Base-by-base conservation (phyloP, 1,140 invertebrate species). In the Drosophila pectinifera region DNA sequence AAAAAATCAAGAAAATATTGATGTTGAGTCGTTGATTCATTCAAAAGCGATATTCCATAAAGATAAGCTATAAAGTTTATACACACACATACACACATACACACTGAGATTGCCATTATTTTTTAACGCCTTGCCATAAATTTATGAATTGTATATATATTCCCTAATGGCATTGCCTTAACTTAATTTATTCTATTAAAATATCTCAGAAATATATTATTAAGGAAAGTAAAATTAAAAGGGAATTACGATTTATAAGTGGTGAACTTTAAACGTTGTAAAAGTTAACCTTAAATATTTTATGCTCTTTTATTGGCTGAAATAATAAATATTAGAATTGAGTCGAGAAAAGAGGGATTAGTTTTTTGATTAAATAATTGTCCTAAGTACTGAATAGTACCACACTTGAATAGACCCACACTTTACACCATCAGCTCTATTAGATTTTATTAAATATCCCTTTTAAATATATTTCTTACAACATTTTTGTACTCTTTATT, bases 401-500 rank as follows among this genome's bases (percentile, higher is more conserved):
- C n/a, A n/a, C 22, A 22, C n/a, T 22, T 22, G 4, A 22, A 22
- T 22, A 22, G 22, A 1, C 1, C 22, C 22, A 22, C 22, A 22
- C 22, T 22, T 4, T 22, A 22, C 22, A 22, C 6, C 10, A 20
- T n/a, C 14, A 36, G 3, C 10, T 5, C 11, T 11, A 22, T 16
- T 10, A 18, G 6, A 1, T 11, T 22, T 22, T 13, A 3, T 5
- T 13, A n/a, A 22, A n/a, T 14, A 42, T 6, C n/a, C 42, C n/a
- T 28, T 28, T 34, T 8, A 16, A 43, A 22, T 45, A 26, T 14
- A 4, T 5, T 42, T 34, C 42, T 63, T 49, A 36, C 48, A 28
- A 38, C 14, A 53, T 70, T 54, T 61, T 58, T 3, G 49, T 20
- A 58, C 11, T n/a, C 8, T 46, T 8, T 36, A 14, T 68, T 61